Conservation (phyloP, 2,888 invertebrate genomes). For the Aphodius granarius region DNA sequence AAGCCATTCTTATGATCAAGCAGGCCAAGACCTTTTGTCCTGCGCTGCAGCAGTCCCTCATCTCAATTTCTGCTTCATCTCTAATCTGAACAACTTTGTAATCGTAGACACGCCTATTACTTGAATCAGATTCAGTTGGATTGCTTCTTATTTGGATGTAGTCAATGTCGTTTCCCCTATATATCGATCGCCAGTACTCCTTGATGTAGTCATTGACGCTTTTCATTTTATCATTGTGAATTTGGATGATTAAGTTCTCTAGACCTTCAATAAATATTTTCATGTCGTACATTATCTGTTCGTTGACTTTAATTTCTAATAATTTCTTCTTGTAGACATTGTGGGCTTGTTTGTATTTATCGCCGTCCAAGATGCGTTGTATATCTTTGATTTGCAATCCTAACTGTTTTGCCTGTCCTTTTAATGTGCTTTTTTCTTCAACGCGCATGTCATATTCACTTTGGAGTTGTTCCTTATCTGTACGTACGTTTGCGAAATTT, state of each 20-base stretch:
- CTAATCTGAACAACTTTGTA: constrained; percentile 91
- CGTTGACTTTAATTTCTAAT: constrained; percentile 64
- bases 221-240: constrained; percentile 90
- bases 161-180: constrained; percentile 93
- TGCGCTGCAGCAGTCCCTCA: constrained; percentile 97
- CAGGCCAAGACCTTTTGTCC: constrained; percentile 97
- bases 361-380: constrained; percentile 63
- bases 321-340: constrained; percentile 68
- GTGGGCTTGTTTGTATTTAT: constrained; percentile 69
- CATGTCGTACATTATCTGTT: constrained; percentile 72
- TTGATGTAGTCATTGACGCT: constrained; percentile 89
- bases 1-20: constrained; percentile 91
- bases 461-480: constrained; percentile 61
- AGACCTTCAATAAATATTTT: constrained; percentile 77
- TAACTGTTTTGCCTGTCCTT: constrained; percentile 49
- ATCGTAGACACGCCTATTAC: constrained; percentile 50
- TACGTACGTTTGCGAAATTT: constrained; percentile 59
- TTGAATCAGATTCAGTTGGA: constrained; percentile 51
- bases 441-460: constrained; percentile 58
- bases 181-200: constrained; percentile 78
- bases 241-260: constrained; percentile 86
- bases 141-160: constrained; percentile 89
- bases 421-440: constrained; percentile 46
- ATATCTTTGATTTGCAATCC: constrained; percentile 44
- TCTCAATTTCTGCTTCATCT: constrained; percentile 86